Evolutionary conservation across 2,888 invertebrate species (phyloP), one percentile per base, ranked within the genome.

Genomic region (Tenthredo distinguenda): DNA sequence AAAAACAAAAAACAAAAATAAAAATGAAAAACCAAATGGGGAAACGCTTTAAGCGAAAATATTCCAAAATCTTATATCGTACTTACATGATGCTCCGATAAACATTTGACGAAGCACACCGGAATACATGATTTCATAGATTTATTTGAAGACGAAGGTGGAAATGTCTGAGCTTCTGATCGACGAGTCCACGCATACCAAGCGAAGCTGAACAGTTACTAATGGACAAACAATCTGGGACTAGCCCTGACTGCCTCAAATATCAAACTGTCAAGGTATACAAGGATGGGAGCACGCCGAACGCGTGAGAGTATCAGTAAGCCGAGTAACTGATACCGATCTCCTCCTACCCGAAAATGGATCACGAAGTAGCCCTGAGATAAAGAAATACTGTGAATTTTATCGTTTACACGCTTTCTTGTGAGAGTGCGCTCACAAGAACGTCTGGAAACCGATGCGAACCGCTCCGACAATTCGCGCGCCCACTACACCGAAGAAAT

Each of bases 11-110:
- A 58, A 85, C 34, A 65, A 40, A 55, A 40, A 12, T 1, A 4
- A 12, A 71, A 47, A 79, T 55, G 85, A 43, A 50, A 72, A 2
- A 68, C 15, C 0, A 50, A 18, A 43, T 55, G 9, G 7, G 34
- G 62, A 50, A 79, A 81, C n/a, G 65, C 47, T 3, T n/a, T 18
- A 4, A 72, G 43, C 55, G 71, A 40, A 37, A 21, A 55, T 74
- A 43, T 21, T 37, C 21, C 5, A 21, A n/a, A 55, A 72, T 81
- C 12, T 85, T 47, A 15, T 15, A 15, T 47, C 12, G 3, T 91
- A 93, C 93, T 93, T 89, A 93, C 93, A 93, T 37, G 93, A 87
- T 26, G 92, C 85, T 6, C 92, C 93, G 79, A 93, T 91, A 68
- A 92, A 87, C 55, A 91, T 88, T 86, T 93, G 93, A 43, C 91